phyloP scores from a whole-genome alignment of 2,113 vertebrate genomes.

The Calidris pugnax region DNA sequence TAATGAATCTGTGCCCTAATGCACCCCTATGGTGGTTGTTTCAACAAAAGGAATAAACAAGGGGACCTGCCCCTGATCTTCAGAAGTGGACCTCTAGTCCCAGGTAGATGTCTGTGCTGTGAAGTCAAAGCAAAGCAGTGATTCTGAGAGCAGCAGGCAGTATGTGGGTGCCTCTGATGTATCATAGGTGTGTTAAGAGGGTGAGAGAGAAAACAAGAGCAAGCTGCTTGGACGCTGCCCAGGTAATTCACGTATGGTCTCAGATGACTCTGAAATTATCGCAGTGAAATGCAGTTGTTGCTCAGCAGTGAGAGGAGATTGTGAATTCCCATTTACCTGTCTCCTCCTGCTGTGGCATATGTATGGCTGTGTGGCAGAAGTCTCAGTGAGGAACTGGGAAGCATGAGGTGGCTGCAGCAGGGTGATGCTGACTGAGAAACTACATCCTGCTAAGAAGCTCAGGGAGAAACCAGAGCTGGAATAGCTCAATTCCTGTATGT shows the following conservation, averaged over 20 bases:
- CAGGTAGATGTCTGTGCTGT: not conserved
- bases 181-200: not conserved
- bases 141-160: not conserved
- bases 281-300: not conserved
- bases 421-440: not conserved
- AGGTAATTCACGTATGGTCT: not conserved
- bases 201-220: not conserved
- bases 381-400: not conserved
- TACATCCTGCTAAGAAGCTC: not conserved
- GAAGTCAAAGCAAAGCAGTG: not conserved
- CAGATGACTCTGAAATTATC: not conserved
- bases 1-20: not conserved
- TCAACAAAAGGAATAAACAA: not conserved
- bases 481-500: not conserved
- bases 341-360: not conserved
- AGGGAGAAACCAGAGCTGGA: not conserved
- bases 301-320: not conserved
- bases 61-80: not conserved
- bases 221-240: not conserved
- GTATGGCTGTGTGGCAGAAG: not conserved
- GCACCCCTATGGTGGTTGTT: not conserved
- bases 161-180: not conserved
- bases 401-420: fast-evolving
- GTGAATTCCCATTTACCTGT: not conserved
- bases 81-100: not conserved